phyloP scores from a whole-genome alignment of 2,888 invertebrate genomes.

The Hipparchia semele region DNA sequence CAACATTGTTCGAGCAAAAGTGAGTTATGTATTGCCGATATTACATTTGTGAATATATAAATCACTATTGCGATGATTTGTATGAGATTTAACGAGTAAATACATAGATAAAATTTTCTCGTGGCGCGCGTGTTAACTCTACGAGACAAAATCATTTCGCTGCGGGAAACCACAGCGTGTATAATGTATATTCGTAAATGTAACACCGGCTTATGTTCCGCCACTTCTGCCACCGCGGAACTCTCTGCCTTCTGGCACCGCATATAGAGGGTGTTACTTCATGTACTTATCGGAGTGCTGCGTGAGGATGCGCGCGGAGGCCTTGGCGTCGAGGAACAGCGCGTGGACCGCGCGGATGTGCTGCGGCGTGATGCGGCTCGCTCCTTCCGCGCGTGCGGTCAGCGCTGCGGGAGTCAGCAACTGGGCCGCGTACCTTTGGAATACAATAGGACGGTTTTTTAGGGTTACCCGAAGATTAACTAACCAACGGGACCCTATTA shows the following conservation, averaged over 20 bases:
- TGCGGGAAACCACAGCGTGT: no score
- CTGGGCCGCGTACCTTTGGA: constrained; percentile 92
- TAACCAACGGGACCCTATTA: no score
- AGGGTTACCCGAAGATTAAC: no score
- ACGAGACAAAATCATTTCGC: no score
- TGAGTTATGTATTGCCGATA: no score
- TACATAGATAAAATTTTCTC: no score
- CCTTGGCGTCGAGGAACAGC: constrained; percentile 97
- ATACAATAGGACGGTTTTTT: not conserved
- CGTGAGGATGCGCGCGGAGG: constrained; percentile 95
- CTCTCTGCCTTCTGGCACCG: no score
- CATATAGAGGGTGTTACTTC: constrained; percentile 81
- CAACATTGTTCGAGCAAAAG: not conserved
- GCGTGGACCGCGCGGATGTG: constrained; percentile 93
- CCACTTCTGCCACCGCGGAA: no score
- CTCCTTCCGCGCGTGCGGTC: constrained; percentile 94
- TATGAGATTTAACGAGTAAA: no score
- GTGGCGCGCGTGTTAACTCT: no score
- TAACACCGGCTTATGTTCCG: not conserved
- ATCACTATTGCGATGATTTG: no score
- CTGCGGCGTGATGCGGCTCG: constrained; percentile 87
- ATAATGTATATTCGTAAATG: not conserved
- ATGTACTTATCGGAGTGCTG: constrained; percentile 96
- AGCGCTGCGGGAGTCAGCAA: constrained; percentile 96
- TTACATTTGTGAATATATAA: no score